phyloP scores from a whole-genome alignment of 1,140 invertebrate species.

The Fopius arisanus region DNA sequence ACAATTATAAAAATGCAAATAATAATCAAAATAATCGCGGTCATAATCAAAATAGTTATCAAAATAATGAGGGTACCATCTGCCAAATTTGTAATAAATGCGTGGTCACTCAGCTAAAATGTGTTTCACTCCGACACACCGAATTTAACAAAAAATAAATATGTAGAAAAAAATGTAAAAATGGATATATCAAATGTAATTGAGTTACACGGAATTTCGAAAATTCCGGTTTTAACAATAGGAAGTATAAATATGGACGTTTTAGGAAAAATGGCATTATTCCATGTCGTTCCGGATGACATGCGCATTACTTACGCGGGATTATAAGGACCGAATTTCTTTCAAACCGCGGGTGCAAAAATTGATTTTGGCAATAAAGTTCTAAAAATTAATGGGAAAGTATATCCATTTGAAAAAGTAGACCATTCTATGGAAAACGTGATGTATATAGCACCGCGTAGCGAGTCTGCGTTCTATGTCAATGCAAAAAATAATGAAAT shows the following conservation, averaged over 20 bases:
- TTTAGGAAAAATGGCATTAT: background rate
- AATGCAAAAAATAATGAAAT: background rate
- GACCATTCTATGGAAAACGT: background rate
- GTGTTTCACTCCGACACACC: background rate
- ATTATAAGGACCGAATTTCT: conserved; percentile 4
- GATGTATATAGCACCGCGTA: background rate
- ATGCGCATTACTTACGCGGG: conserved; percentile 15
- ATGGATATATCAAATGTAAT: background rate
- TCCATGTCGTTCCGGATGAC: conserved; percentile 1
- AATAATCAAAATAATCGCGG: too few species aligned
- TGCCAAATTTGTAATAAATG: too few species aligned
- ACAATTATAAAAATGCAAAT: background rate
- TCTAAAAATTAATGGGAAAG: background rate
- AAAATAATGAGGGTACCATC: too few species aligned
- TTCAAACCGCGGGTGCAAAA: background rate
- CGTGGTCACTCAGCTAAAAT: too few species aligned
- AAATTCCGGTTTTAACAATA: background rate
- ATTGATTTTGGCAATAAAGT: conserved; percentile 2
- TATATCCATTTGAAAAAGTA: conserved; percentile 3
- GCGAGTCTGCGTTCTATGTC: background rate
- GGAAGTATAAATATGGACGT: background rate
- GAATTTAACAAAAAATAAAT: background rate
- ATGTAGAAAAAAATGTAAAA: background rate
- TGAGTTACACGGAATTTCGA: background rate
- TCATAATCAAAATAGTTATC: too few species aligned